Evolutionary conservation across 2,888 invertebrate genomes (phyloP).

Genomic region (Cyclophora punctaria): DNA sequence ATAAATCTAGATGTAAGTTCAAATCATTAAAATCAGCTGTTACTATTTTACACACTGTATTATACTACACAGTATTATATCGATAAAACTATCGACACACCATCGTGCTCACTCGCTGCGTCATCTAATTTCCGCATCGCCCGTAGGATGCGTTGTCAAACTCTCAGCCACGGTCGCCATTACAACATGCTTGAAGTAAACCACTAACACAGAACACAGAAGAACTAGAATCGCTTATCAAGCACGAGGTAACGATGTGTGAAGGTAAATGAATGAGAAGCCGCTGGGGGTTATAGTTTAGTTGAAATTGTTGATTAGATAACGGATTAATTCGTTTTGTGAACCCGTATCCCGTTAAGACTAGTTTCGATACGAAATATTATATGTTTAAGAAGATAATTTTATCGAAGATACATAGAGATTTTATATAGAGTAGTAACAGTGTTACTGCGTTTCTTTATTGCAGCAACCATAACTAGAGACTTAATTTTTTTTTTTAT

Average conservation of each 20-base stretch:
- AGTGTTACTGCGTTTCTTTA: too few relatives aligned
- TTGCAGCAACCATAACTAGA: too few relatives aligned
- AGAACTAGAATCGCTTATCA: constrained; percentile 3
- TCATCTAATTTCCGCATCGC: constrained; percentile 54
- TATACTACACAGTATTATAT: not conserved
- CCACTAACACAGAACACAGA: constrained; percentile 6
- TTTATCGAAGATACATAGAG: too few relatives aligned
- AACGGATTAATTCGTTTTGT: not conserved
- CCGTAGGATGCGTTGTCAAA: constrained; percentile 43
- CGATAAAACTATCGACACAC: constrained; percentile 1
- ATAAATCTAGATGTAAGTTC: too few relatives aligned
- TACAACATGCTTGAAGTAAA: constrained; percentile 5
- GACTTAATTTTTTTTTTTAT: too few relatives aligned
- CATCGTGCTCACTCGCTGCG: constrained; percentile 26
- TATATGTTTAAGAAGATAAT: too few relatives aligned
- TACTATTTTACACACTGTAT: not conserved
- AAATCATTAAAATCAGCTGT: too few relatives aligned
- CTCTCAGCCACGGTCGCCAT: constrained; percentile 13
- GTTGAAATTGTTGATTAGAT: constrained; percentile 7
- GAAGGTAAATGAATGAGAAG: constrained; percentile 22
- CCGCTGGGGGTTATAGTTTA: constrained; percentile 4
- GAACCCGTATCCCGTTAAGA: not conserved
- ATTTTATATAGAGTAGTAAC: too few relatives aligned
- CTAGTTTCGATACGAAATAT: not conserved
- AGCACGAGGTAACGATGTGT: constrained; percentile 19